These are phyloP conservation scores for Operophtera brumata DNA, from an alignment of 2,888 invertebrate species.

Conservation along the genomic window DNA sequence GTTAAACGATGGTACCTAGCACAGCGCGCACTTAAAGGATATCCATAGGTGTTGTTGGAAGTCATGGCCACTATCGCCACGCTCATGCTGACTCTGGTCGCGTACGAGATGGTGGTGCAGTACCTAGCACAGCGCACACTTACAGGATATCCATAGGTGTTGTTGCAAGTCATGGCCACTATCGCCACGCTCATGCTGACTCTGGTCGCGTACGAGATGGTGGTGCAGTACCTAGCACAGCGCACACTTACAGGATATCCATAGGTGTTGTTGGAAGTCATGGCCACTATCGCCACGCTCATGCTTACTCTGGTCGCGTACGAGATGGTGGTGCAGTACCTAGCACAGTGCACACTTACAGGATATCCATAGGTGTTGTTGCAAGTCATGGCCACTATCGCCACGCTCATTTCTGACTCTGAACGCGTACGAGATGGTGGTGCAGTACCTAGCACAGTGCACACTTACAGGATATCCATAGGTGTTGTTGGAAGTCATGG, in stretches of 20 bases:
- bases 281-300: conserved; percentile 85
- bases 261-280: conserved; percentile 74
- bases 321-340: too few relatives aligned
- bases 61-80: conserved; percentile 86
- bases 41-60: conserved; percentile 55
- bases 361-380: conserved; percentile 54
- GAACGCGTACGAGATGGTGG: too few relatives aligned
- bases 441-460: too few relatives aligned
- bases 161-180: conserved; percentile 83
- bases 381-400: conserved; percentile 84
- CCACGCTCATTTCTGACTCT: conserved; percentile 84
- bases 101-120: too few relatives aligned
- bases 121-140: too few relatives aligned
- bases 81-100: conserved; percentile 84
- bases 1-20: too few relatives aligned
- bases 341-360: too few relatives aligned
- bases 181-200: conserved; percentile 85
- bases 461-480: conserved; percentile 55
- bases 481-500: conserved; percentile 79
- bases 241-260: conserved; percentile 55
- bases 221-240: too few relatives aligned
- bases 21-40: conserved; percentile 55
- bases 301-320: conserved; percentile 84
- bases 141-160: conserved; percentile 55
- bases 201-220: conserved; percentile 82